Percentiles rank a stretch among this genome's conserved stretches.
phyloP scores from a whole-genome alignment of 2,113 vertebrate species.

The Numenius arquata region DNA sequence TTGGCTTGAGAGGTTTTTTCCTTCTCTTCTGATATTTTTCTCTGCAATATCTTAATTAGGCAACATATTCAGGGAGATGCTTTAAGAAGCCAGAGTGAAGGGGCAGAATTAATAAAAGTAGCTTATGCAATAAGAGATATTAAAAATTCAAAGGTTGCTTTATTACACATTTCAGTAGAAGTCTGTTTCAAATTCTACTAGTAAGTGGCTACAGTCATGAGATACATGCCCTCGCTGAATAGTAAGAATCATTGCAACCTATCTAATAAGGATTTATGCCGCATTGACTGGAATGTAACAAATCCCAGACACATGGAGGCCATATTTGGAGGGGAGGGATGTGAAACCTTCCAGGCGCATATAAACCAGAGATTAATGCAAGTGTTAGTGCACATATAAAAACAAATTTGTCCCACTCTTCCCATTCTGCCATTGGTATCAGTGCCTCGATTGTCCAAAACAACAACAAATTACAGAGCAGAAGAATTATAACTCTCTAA shows the following conservation, averaged over 20 bases:
- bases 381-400: background rate
- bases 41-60: background rate
- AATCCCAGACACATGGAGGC: background rate
- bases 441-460: background rate
- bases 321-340: background rate
- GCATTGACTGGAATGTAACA: background rate
- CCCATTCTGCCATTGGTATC: background rate
- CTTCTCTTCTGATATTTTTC: background rate
- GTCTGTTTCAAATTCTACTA: background rate
- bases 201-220: background rate
- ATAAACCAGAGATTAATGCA: background rate
- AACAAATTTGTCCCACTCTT: background rate
- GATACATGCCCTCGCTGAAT: background rate
- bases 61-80: background rate
- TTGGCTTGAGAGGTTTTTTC: background rate
- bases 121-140: background rate
- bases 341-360: background rate
- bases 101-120: constrained; percentile 9
- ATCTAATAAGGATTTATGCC: background rate
- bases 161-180: background rate
- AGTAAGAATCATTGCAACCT: background rate
- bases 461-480: background rate
- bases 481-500: background rate
- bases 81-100: background rate
- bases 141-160: background rate